These are phyloP conservation scores for Silurus asotus DNA, from an alignment of 2,113 vertebrate species.

Conservation along the genomic window DNA sequence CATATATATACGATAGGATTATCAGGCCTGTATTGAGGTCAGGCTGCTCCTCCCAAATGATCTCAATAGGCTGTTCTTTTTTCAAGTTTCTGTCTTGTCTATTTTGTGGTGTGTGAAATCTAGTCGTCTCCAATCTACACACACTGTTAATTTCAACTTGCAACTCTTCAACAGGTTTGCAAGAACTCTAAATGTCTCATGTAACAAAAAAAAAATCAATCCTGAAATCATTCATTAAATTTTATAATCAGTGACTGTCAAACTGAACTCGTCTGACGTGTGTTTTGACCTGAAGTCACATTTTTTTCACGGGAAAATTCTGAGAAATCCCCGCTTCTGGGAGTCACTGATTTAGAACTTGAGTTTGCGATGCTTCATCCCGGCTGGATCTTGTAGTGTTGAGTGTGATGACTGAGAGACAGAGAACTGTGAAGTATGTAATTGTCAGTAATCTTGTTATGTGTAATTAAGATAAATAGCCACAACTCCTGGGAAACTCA, in stretches of 20 bases:
- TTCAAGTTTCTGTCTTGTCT: neutral
- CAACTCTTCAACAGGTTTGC: neutral
- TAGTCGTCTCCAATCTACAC: neutral
- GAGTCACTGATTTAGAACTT: neutral
- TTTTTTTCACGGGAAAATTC: slow-evolving; percentile 1
- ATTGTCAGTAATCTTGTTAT: neutral
- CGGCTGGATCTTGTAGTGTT: no score
- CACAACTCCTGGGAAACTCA: neutral
- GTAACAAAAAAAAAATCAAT: neutral
- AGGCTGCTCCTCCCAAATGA: neutral
- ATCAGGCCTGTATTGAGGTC: slow-evolving; percentile 4
- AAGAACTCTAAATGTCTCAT: neutral
- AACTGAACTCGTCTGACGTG: neutral
- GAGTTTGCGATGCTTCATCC: neutral
- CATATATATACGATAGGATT: neutral
- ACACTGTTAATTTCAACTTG: neutral
- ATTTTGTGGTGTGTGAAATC: neutral
- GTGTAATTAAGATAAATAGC: neutral
- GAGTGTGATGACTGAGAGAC: neutral
- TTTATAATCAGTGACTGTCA: neutral
- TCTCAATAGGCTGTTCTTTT: neutral
- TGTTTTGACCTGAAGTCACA: neutral
- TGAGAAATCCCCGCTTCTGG: neutral
- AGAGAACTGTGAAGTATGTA: neutral
- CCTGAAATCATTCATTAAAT: neutral